Conservation (phyloP, 2,113 vertebrate genomes). For the Pheucticus melanocephalus region DNA sequence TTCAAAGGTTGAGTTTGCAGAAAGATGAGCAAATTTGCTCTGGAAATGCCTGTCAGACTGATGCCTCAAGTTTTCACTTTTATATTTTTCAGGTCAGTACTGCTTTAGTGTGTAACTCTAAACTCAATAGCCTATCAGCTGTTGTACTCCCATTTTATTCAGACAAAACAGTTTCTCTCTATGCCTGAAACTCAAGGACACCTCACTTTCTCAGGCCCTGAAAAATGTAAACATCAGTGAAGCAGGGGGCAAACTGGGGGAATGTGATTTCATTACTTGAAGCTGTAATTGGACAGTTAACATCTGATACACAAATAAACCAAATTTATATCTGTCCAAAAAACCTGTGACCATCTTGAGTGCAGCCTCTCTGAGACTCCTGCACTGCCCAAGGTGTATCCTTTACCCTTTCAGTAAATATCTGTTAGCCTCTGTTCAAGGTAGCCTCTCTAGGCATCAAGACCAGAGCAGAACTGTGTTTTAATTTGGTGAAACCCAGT, state of each 20-base stretch:
- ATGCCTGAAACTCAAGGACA: not conserved
- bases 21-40: slow-evolving; percentile 15
- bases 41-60: not conserved
- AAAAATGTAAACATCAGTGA: not conserved
- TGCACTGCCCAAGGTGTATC: not conserved
- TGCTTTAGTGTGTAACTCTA: not conserved
- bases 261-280: not conserved
- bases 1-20: not conserved
- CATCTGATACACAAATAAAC: not conserved
- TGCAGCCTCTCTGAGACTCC: not conserved
- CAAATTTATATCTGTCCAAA: not conserved
- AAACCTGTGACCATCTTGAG: not conserved
- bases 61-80: not conserved
- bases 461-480: not conserved
- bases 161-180: not conserved
- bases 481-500: not conserved
- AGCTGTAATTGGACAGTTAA: not conserved
- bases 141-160: not conserved
- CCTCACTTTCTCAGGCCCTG: not conserved
- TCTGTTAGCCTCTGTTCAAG: not conserved
- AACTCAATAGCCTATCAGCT: not conserved
- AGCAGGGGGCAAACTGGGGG: not conserved
- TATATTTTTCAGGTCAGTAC: not conserved
- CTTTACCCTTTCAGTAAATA: not conserved
- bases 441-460: not conserved